Evolutionary conservation across 2,797 vertebrate species (phyloP), one percentile per base, ranked within the genome.

Genomic region (Borostomias antarcticus): DNA sequence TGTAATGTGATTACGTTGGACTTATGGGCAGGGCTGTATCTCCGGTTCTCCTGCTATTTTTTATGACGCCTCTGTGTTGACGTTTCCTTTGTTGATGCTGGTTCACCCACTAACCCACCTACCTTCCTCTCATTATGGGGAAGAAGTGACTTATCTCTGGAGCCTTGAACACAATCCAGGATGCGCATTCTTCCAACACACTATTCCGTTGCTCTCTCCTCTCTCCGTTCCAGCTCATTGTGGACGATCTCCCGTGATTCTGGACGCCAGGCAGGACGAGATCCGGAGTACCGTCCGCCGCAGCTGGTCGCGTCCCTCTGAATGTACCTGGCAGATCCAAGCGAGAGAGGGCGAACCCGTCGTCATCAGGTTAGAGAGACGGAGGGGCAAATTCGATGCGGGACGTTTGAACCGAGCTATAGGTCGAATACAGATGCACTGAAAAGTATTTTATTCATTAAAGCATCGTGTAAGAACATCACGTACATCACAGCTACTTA

Each of bases 261-360:
- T 92, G 5, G 85, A 87, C 2, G 67, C 63, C 35, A 71, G 84
- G 60, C 86, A 82, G 63, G 93, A 91, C 67, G 87, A 93, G 75
- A 91, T 94, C 62, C 66, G 65, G 45, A 91, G 89, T 72, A 89
- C 90, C 11, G 72, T 82, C 5, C 87, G 85, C 70, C 75, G 84
- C 83, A 87, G 84, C 65, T 91, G 88, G 86, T 84, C 86, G 19
- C 84, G 69, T 0, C 81, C 77, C 15, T 72, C 80, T 15, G 92
- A 93, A 84, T 94, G 93, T 73, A 89, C 77, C 81, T 95, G 94
- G 94, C 10, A 92, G 68, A 94, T 95, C 74, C 75, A 76, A 33
- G 89, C 92, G 47, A 68, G 56, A 11, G 85, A 89, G 57, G 88
- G 82, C 5, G 86, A 94, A 45, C 91, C 91, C 0, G 81, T 95